Conservation (phyloP, 2,113 vertebrate genomes). For the Prochilodus magdalenae region DNA sequence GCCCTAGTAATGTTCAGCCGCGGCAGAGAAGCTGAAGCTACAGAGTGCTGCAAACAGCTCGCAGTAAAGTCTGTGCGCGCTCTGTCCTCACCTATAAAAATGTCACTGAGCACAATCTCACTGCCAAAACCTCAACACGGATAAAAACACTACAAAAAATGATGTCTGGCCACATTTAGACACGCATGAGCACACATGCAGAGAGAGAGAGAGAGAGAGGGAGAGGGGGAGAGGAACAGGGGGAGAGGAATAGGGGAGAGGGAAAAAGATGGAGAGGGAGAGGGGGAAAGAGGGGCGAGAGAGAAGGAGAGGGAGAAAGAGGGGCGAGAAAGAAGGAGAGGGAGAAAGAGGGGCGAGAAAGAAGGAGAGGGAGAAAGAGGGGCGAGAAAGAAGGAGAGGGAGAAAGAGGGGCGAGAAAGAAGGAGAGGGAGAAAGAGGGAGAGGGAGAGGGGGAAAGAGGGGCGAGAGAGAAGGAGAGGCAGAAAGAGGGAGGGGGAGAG, state of each 20-base stretch:
- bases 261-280: too few relatives aligned
- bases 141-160: neutral
- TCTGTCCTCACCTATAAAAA: conserved; percentile 17
- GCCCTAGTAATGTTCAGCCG: neutral
- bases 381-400: neutral
- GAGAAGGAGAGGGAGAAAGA: too few relatives aligned
- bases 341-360: too few relatives aligned
- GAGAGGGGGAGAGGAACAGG: neutral
- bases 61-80: neutral
- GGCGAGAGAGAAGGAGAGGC: too few relatives aligned
- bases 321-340: too few relatives aligned
- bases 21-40: neutral
- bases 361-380: neutral
- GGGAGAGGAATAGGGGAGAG: neutral
- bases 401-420: too few relatives aligned
- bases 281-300: too few relatives aligned
- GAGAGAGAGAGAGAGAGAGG: neutral
- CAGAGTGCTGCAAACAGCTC: neutral
- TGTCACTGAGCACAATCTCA: neutral
- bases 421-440: too few relatives aligned
- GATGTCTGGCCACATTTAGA: neutral
- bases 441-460: too few relatives aligned
- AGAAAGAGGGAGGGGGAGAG: too few relatives aligned
- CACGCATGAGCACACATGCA: conserved; percentile 18
- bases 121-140: conserved; percentile 11